Evolutionary conservation across 2,113 vertebrate species (phyloP).

Genomic region (Hippocampus comes): DNA sequence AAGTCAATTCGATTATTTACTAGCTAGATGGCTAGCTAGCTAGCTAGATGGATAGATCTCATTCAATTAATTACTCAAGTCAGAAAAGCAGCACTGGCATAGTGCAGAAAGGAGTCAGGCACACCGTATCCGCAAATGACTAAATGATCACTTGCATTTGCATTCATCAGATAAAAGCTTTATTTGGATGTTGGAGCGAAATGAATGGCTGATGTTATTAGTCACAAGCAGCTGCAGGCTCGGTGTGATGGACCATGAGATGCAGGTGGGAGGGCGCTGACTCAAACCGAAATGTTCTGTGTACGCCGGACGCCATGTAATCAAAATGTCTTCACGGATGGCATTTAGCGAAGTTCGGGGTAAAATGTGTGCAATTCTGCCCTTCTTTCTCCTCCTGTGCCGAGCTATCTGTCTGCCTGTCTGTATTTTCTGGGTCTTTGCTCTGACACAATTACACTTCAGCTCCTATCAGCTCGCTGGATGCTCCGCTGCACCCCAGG

Average conservation of each 20-base stretch:
- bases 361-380: conserved; percentile 24
- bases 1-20: background rate
- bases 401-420: conserved; percentile 51
- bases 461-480: conserved; percentile 57
- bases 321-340: conserved; percentile 37
- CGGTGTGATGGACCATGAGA: conserved; percentile 11
- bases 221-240: conserved; percentile 21
- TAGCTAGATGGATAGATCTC: background rate
- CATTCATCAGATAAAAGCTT: background rate
- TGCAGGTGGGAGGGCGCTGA: conserved; percentile 22
- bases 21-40: too few species aligned
- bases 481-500: conserved; percentile 58
- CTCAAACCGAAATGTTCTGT: conserved; percentile 21
- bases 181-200: conserved; percentile 1
- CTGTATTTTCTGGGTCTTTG: conserved; percentile 60
- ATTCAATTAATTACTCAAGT: background rate
- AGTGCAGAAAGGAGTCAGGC: background rate
- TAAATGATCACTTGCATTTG: background rate
- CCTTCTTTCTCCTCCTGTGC: conserved; percentile 32
- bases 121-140: background rate
- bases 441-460: conserved; percentile 66
- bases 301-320: conserved; percentile 26
- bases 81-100: background rate
- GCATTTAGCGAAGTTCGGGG: conserved; percentile 48
- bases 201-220: background rate